Conservation (phyloP, 2,888 invertebrate species). For the Maniola hyperantus region DNA sequence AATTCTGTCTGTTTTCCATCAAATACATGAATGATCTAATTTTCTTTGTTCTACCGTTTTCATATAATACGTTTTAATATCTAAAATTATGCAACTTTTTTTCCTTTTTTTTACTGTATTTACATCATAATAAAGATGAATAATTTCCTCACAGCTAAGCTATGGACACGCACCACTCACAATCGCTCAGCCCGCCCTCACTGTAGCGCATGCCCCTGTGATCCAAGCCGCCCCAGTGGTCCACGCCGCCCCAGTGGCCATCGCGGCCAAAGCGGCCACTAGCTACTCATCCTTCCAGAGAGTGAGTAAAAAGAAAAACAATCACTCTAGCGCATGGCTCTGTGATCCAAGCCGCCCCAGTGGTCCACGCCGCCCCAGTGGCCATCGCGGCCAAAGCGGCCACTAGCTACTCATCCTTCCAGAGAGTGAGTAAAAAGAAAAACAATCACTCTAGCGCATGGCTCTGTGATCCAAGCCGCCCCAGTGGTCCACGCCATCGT, state of each 20-base stretch:
- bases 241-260: conserved; percentile 47
- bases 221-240: conserved; percentile 47
- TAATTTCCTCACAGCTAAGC: conserved; percentile 35
- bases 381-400: conserved; percentile 64
- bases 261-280: conserved; percentile 72
- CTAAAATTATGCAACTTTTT: no score
- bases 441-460: not conserved
- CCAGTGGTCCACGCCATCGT: conserved; percentile 39
- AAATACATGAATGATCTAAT: no score
- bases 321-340: conserved; percentile 45
- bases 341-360: conserved; percentile 46
- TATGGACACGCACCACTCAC: conserved; percentile 35
- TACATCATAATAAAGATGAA: no score
- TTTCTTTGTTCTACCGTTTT: no score
- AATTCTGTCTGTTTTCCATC: no score
- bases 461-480: conserved; percentile 34
- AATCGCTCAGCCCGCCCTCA: conserved; percentile 37
- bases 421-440: conserved; percentile 52
- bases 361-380: conserved; percentile 47
- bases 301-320: conserved; percentile 47
- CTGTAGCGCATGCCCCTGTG: conserved; percentile 52
- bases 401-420: conserved; percentile 84
- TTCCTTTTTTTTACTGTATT: no score
- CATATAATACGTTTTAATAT: no score
- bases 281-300: conserved; percentile 83